Base-by-base conservation (phyloP, 2,797 vertebrate genomes). In the Gymnothorax javanicus region DNA sequence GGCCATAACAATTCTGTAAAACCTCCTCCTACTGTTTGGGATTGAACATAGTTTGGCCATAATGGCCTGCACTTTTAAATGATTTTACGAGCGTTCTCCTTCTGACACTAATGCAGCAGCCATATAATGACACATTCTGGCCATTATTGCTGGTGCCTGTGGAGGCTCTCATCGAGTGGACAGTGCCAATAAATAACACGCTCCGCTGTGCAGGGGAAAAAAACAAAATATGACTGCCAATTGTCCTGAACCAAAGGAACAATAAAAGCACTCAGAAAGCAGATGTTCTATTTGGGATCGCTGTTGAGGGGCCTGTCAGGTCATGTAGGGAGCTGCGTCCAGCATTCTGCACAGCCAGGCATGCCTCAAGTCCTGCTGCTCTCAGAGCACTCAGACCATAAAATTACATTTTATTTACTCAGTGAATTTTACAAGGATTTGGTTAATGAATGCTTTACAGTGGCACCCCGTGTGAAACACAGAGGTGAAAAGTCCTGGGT, bases 81-180 rank as follows among this genome's bases (percentile, higher is more conserved):
- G 52, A 81, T 81, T 54, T 54, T 54, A 81, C 56, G 77, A n/a
- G 77, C 23, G n/a, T 81, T 56, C 50, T 17, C 77, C 23, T 17
- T 81, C 77, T 81, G 77, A 81, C 52, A 81, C 50, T 54, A 81
- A 81, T 81, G 77, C 77, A 81, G 77, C 77, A 56, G 77, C 33
- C 77, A 11, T 56, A 56, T 56, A 81, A 81, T 50, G 52, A 81
- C 77, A 81, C 77, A 81, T 17, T 81, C 77, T 56, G 77, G 50
- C 52, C 77, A 54, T 81, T 81, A 81, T 56, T 56, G 77, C 13
- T 4, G 77, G 77, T 3, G 77, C 52, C 77, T 54, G 77, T 56
- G 52, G 77, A 54, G 17, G 77, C 50, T 54, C 77, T 9, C 17
- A 6, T 20, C 7, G 77, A 81, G 17, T 9, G 52, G 77, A 81